Evolutionary conservation across 64 coral and sea anemone species (phyloP), one percentile per base, ranked within the genome.

Genomic region (Cladopsammia gracilis): DNA sequence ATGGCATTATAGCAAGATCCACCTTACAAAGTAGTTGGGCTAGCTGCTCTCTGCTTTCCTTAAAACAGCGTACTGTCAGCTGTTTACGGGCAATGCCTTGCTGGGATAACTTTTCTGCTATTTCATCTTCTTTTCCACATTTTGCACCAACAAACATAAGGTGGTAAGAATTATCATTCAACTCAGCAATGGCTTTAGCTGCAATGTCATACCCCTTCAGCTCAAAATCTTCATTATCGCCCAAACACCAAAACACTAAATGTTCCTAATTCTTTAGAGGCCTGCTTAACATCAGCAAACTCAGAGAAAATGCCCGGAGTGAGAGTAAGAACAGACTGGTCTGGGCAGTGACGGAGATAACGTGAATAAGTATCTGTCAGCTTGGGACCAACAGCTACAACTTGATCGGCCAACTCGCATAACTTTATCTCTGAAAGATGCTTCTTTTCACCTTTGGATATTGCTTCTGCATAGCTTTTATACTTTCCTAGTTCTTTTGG

Each of bases 311-410:
- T 62, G 2, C 78, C 42, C 10, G 78, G 78, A 13, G 57, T 82
- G 18, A 62, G 78, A 43, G 47, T 18, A 9, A 82, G 8, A 18
- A 82, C 57, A n/a, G n/a, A n/a, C n/a, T n/a, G n/a, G n/a, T n/a
- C n/a, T n/a, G n/a, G n/a, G n/a, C n/a, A n/a, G n/a, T n/a, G n/a
- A n/a, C 77, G 10, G n/a, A 79, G 77, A 34, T 34, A 60, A 42
- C 77, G 7, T 7, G n/a, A 59, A 23, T 43, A 79, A 11, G 49
- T 24, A 15, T 79, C 77, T 18, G 77, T 25, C 77, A 79, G 20
- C 52, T 79, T 79, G n/a, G 77, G 56, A 15, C 77, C 77, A 59
- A 79, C 24, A 16, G 77, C 77, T 42, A 79, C 77, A 58, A 79
- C 77, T 42, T 79, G 52, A 79, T 79, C 77, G 16, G 77, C 52